Base-by-base conservation (phyloP, 2,888 invertebrate species). In the Leptinotarsa juncta region DNA sequence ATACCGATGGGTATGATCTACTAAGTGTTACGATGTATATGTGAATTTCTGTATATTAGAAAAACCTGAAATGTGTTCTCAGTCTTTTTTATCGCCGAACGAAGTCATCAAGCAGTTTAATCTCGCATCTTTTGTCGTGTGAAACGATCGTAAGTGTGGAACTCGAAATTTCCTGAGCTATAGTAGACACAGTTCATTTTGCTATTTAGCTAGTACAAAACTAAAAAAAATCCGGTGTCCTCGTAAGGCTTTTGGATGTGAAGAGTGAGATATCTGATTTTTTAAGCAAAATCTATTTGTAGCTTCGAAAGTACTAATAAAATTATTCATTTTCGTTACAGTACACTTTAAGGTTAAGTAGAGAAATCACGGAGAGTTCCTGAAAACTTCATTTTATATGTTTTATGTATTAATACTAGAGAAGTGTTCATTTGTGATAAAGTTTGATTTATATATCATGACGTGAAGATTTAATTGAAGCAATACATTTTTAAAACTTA, bases 241-340 rank as follows among this genome's bases (percentile, higher is more conserved):
- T 82, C 82, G 83, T 84, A 81, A 83, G 81, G 83, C 84, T 85
- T 83, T 80, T 83, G 83, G 81, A 83, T 84, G 83, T 84, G 83
- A 80, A 82, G 71, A 70, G 77, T 71, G 75, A 73, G 67, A 70
- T 71, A 72, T 68, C 72, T 81, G 82, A 81, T 81, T 79, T 78
- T 80, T 81, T 79, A 55, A 62, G 74, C 81, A 77, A 78, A 78
- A 66, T 78, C 76, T 57, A 69, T 69, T 69, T 3, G 20, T 15
- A 62, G 26, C n/a, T 12, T 66, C 32, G 75, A 42, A 55, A 51
- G 4, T 65, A 49, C 20, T n/a, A 48, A 51, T 50, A 57, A 68
- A 16, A 26, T 68, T 15, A 10, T n/a, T 68, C 32, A 55, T 42
- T 68, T 16, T 51, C 12, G 18, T 53, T 53, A n/a, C 7, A 53